Evolutionary conservation across 2,797 vertebrate species (phyloP), one percentile per base, ranked within the genome.

Genomic region (Bradypus variegatus): DNA sequence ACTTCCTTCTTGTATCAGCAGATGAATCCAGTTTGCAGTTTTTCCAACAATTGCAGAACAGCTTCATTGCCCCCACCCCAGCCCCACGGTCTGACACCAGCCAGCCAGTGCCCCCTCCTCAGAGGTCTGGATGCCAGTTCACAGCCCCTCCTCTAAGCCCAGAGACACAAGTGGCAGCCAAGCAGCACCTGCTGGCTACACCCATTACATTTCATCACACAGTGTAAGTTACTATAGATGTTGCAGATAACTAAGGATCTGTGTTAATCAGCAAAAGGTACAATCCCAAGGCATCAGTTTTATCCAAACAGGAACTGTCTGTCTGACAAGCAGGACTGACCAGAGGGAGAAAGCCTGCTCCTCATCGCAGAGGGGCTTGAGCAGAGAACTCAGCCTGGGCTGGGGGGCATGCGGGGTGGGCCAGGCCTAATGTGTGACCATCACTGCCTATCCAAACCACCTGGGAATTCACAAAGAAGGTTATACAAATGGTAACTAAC

Each of bases 121-220:
- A 65, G 69, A 89, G 55, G 62, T 60, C 53, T 19, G 48, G 8
- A 23, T 38, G 15, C 19, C 6, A 1, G 41, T 65, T 58, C 53
- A 21, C 6, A 2, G 31, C 25, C 65, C 45, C 1, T 21, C 58
- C 58, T 58, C 58, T 19, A 58, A 75, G 64, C 64, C 21, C 64
- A 48, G 62, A 75, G 41, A 53, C 10, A n/a, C 27, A 38, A 73
- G 33, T 38, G 4, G 36, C 19, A 62, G 38, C 88, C 23, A 38
- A n/a, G n/a, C 31, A 50, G 23, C 38, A 7, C 25, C 27, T 15
- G 50, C 36, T 6, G 31, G 72, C 67, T 7, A 41, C 25, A 41
- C 13, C 19, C 60, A 1, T 25, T n/a, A 2, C 0, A 0, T 53
- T 4, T 21, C 33, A 11, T 5, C 11, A 5, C 19, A 31, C 5